Base-by-base conservation (phyloP, 2,113 vertebrate species). In the Benitochromis conjunctus region DNA sequence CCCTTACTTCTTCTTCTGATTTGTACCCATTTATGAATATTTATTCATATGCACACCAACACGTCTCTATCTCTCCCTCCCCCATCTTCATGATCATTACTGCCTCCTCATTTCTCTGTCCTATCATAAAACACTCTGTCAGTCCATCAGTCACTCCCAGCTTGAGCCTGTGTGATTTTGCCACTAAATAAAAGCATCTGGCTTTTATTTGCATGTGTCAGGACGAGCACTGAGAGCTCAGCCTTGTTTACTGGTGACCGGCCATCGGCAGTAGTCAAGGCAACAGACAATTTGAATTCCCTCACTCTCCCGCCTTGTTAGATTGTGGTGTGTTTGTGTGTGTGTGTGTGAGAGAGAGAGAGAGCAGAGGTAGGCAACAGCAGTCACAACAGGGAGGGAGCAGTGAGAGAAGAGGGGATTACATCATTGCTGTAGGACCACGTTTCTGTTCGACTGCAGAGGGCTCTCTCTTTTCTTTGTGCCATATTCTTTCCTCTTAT, bases 251-350 rank as follows among this genome's bases (percentile, higher is more conserved):
- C 60, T 9, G 56, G 57, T 91, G 43, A 78, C 88, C 34, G 41
- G 79, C 83, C 85, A 21, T 76, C 19, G 24, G 80, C 88, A 82
- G 92, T 91, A 80, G 93, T 90, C 91, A 93, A 82, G 92, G 91
- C 93, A 92, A 91, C 92, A 91, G 91, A 93, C 88, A 86, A 92
- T 93, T 90, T 89, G 87, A 88, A 90, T 95, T 90, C 92, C 79
- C 82, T 85, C 38, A 51, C 81, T 88, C 81, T 84, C 82, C 82
- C 81, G 80, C 77, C 74, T 89, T 81, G 88, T 82, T 76, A 74
- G 66, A 76, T 62, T 51, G 79, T 77, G 89, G 56, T 81, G 77
- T 85, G 83, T 92, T 82, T 89, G n/a, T 74, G 21, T 80, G 60
- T n/a, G 84, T 57, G 84, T 83, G 51, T 36, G 86, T 48, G 58